Evolutionary conservation across 2,113 vertebrate genomes (phyloP).

Genomic region (Nerophis lumbriciformis): DNA sequence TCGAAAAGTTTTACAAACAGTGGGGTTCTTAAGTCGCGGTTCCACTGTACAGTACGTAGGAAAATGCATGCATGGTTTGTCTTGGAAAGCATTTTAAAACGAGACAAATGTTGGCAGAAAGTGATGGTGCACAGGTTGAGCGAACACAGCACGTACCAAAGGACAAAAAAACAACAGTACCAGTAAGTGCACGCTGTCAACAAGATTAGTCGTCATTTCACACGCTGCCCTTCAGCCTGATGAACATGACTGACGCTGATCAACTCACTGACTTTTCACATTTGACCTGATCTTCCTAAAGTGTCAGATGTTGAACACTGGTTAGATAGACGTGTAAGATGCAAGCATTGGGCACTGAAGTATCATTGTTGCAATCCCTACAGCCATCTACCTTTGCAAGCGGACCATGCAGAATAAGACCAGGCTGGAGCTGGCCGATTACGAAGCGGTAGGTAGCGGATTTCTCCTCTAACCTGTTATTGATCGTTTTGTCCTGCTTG

Average conservation of each 20-base stretch:
- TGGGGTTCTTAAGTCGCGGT: too few relatives aligned
- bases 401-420: slow-evolving; percentile 99
- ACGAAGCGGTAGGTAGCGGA: slow-evolving; percentile 87
- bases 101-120: not conserved
- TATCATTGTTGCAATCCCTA: slow-evolving; percentile 10
- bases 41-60: too few relatives aligned
- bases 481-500: slow-evolving; percentile 25
- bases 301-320: slow-evolving; percentile 6
- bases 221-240: slow-evolving; percentile 26
- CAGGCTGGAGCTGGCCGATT: slow-evolving; percentile 95
- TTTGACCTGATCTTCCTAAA: slow-evolving; percentile 15
- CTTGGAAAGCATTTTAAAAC: not conserved
- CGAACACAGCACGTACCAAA: not conserved
- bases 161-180: not conserved
- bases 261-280: slow-evolving; percentile 10
- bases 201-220: slow-evolving; percentile 25
- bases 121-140: not conserved
- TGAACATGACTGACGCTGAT: slow-evolving; percentile 8
- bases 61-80: not conserved
- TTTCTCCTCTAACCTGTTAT: slow-evolving; percentile 22
- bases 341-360: slow-evolving; percentile 12
- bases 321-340: slow-evolving; percentile 16
- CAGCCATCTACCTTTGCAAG: slow-evolving; percentile 99
- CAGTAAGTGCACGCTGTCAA: slow-evolving; percentile 3
- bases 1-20: too few relatives aligned